These are phyloP conservation scores for Glaucopsyche alexis DNA, from an alignment of 2,888 invertebrate genomes.

Conservation along the genomic window DNA sequence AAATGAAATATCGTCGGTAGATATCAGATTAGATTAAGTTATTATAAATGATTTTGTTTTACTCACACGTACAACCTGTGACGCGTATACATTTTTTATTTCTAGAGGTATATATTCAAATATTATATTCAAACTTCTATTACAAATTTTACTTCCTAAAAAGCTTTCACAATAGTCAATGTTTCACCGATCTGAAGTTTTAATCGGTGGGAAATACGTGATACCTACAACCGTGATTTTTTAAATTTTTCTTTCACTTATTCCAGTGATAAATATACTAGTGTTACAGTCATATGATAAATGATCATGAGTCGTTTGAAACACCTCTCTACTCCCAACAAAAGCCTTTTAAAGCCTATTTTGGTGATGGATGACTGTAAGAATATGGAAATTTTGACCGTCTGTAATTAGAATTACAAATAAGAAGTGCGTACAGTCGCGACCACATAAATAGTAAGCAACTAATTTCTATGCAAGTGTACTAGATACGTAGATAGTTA, in stretches of 20 bases:
- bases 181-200: too few species aligned
- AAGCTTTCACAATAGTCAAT: too few species aligned
- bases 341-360: constrained; percentile 58
- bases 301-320: constrained; percentile 61
- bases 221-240: too few species aligned
- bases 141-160: not conserved
- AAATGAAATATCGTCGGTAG: constrained; percentile 29
- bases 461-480: not conserved
- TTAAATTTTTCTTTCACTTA: too few species aligned
- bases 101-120: not conserved
- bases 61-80: constrained; percentile 51
- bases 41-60: constrained; percentile 29
- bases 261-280: not conserved
- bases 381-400: constrained; percentile 23
- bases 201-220: too few species aligned
- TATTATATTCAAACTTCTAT: not conserved
- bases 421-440: constrained; percentile 38
- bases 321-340: constrained; percentile 60
- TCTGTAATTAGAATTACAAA: constrained; percentile 61
- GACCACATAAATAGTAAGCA: not conserved
- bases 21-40: constrained; percentile 29
- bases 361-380: constrained; percentile 33
- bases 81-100: constrained; percentile 42
- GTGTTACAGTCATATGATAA: constrained; percentile 64
- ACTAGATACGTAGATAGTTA: too few species aligned